These are phyloP conservation scores for Chalcis sispes DNA, from an alignment of 2,888 invertebrate genomes.

Conservation along the genomic window DNA sequence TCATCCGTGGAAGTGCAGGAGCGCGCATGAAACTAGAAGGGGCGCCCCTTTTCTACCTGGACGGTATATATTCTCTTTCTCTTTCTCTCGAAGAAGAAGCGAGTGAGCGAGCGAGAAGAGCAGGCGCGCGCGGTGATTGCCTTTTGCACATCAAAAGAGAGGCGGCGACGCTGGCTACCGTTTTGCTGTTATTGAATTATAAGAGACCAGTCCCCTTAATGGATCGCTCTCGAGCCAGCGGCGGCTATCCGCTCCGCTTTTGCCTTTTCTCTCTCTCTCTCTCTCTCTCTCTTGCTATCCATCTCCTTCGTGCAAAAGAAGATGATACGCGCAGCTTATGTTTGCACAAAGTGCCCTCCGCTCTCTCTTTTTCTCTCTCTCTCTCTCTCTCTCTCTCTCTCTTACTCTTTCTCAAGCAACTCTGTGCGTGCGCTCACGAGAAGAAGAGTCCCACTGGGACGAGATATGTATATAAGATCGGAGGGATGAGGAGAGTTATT, in stretches of 20 bases:
- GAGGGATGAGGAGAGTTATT: slow-evolving; percentile 61
- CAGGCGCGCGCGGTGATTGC: slow-evolving; percentile 49
- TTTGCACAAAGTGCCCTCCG: slow-evolving; percentile 48
- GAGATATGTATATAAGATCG: slow-evolving; percentile 26
- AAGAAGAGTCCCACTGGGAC: neutral
- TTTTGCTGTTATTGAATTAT: slow-evolving; percentile 58
- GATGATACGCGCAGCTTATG: slow-evolving; percentile 40
- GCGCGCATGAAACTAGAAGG: slow-evolving; percentile 24
- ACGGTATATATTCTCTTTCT: neutral
- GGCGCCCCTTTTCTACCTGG: slow-evolving; percentile 48
- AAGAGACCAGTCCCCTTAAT: slow-evolving; percentile 55
- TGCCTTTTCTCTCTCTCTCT: neutral
- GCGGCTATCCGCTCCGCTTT: slow-evolving; percentile 2
- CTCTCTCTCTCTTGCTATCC: neutral
- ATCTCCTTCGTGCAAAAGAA: neutral
- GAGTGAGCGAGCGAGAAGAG: slow-evolving; percentile 34
- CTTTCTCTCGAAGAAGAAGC: neutral
- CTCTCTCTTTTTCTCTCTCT: too few relatives aligned
- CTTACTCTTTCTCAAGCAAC: too few relatives aligned
- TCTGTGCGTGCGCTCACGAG: too few relatives aligned
- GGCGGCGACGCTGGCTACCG: slow-evolving; percentile 57
- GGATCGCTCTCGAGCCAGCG: slow-evolving; percentile 38
- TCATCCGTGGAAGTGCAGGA: neutral
- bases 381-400: too few relatives aligned
- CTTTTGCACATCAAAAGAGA: slow-evolving; percentile 58